phyloP scores from a whole-genome alignment of 2,888 invertebrate genomes.

The Dryocosmus kuriphilus region DNA sequence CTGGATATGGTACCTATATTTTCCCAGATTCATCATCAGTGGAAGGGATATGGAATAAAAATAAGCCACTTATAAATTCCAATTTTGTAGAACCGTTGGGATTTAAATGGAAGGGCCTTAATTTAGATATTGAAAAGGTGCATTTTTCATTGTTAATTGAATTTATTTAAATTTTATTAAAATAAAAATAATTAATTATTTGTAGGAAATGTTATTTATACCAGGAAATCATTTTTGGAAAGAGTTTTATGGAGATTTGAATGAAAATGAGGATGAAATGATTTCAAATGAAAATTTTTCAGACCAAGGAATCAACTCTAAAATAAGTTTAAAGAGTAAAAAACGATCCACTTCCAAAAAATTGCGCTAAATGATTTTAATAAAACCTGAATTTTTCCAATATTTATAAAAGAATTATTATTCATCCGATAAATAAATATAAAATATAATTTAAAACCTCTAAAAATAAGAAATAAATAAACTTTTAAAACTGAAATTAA shows the following conservation, averaged over 20 bases:
- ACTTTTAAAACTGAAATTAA: no score
- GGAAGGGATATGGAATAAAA: not conserved
- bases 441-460: not conserved
- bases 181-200: not conserved
- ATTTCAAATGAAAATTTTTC: not conserved
- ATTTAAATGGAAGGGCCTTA: not conserved
- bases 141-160: not conserved
- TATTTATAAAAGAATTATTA: not conserved
- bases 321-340: not conserved
- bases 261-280: slow-evolving; percentile 1
- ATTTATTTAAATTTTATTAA: not conserved
- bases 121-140: not conserved
- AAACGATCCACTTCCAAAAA: not conserved
- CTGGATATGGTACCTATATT: not conserved
- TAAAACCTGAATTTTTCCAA: no score
- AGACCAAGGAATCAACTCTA: not conserved
- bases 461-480: no score
- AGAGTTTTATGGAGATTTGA: not conserved
- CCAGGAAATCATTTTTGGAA: slow-evolving; percentile 7
- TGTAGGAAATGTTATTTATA: not conserved
- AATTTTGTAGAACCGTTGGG: slow-evolving; percentile 7
- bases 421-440: not conserved
- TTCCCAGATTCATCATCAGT: not conserved
- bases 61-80: not conserved
- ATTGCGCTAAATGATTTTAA: not conserved